A percentile compares a stretch with the other conserved stretches of the same genome.
Evolutionary conservation across 2,888 invertebrate genomes (phyloP).

Genomic region (Stenodera caucasica): DNA sequence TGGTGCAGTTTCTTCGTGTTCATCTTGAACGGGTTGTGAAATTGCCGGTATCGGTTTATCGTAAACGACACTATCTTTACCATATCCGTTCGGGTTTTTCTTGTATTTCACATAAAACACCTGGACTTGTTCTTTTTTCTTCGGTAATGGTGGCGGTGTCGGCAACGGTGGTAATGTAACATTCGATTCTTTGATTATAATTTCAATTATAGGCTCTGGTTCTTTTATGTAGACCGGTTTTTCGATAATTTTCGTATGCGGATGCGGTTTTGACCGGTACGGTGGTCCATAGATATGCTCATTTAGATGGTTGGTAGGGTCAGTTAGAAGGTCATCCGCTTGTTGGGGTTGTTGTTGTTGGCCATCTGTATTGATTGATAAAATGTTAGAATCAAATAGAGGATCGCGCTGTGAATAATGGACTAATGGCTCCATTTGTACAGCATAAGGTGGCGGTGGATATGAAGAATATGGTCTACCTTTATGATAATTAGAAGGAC

Average conservation of each 20-base stretch:
- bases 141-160: slow-evolving; percentile 58
- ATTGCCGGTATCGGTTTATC: slow-evolving; percentile 81
- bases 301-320: slow-evolving; percentile 55
- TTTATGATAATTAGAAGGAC: slow-evolving; percentile 48
- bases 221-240: slow-evolving; percentile 64
- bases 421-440: slow-evolving; percentile 78
- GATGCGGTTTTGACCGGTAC: slow-evolving; percentile 23
- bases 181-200: slow-evolving; percentile 88
- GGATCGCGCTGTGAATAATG: slow-evolving; percentile 81
- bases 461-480: slow-evolving; percentile 53
- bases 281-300: slow-evolving; percentile 57
- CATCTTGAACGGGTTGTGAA: slow-evolving; percentile 65
- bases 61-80: slow-evolving; percentile 73
- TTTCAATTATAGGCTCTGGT: slow-evolving; percentile 89
- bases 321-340: slow-evolving; percentile 50
- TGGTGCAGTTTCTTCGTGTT: slow-evolving; percentile 57
- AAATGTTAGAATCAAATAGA: slow-evolving; percentile 63
- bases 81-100: slow-evolving; percentile 74
- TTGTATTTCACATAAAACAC: slow-evolving; percentile 91
- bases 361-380: slow-evolving; percentile 49
- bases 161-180: slow-evolving; percentile 72
- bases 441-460: slow-evolving; percentile 71
- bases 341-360: slow-evolving; percentile 59
- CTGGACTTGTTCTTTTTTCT: slow-evolving; percentile 81
- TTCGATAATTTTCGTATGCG: slow-evolving; percentile 47